Percentiles rank a stretch among this genome's conserved stretches.
phyloP scores from a whole-genome alignment of 2,888 invertebrate genomes.

The Helleia helle region DNA sequence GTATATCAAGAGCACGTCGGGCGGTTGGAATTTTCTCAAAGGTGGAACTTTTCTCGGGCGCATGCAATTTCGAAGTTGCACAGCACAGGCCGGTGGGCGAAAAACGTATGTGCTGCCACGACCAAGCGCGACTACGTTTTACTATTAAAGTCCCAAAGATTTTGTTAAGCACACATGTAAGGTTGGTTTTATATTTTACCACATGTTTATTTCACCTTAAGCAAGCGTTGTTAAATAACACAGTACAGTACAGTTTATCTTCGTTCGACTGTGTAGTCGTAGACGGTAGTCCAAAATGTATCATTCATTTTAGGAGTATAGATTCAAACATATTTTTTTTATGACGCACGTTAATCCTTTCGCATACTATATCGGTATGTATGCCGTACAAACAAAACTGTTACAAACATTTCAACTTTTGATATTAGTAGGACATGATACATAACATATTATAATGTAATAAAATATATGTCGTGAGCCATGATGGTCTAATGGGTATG shows the following conservation, averaged over 20 bases:
- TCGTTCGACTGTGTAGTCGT: too few relatives aligned
- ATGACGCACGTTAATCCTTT: too few relatives aligned
- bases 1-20: slow-evolving; percentile 48
- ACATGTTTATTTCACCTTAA: slow-evolving; percentile 3
- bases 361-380: too few relatives aligned
- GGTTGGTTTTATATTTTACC: slow-evolving; percentile 1
- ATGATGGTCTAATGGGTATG: too few relatives aligned
- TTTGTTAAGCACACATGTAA: not conserved
- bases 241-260: too few relatives aligned
- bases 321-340: too few relatives aligned
- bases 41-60: slow-evolving; percentile 56
- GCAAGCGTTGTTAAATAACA: slow-evolving; percentile 14
- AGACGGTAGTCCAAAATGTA: too few relatives aligned
- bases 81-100: slow-evolving; percentile 34
- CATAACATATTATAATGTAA: slow-evolving; percentile 16
- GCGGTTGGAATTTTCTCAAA: slow-evolving; percentile 56
- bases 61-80: slow-evolving; percentile 60
- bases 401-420: too few relatives aligned
- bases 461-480: too few relatives aligned
- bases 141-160: not conserved
- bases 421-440: too few relatives aligned
- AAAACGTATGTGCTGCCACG: slow-evolving; percentile 24
- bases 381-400: too few relatives aligned
- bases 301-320: too few relatives aligned
- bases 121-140: slow-evolving; percentile 19